Evolutionary conservation across 2,797 vertebrate species (phyloP), one percentile per base, ranked within the genome.

Genomic region (Okamejei kenojei): DNA sequence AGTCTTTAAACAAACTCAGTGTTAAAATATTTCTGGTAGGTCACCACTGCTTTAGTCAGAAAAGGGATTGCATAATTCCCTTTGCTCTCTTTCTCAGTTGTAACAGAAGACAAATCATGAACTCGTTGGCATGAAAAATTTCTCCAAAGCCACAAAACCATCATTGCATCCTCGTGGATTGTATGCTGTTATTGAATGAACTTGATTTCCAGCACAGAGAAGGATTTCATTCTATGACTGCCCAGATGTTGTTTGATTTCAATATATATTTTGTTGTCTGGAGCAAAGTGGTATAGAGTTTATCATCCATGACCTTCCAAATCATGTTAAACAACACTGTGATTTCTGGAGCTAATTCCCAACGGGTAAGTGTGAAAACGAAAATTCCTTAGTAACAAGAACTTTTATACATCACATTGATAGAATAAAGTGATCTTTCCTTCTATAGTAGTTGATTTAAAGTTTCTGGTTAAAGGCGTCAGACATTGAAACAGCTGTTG

Each of bases 401-500:
- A 11, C 32, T 90, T 45, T 73, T 73, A 90, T 32, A 71, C 15
- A 32, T 45, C 35, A 23, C 38, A 74, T 54, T 91, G 84, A 91
- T 74, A 35, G 13, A 91, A 74, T 38, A 91, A 74, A 32, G 10
- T 91, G 23, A 91, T 74, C 21, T 74, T 74, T 91, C 88, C 68
- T 90, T 91, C 38, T 91, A 23, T 7, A 23, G 10, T 35, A 5
- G 71, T 8, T 74, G 68, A 54, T 45, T 74, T 74, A 29, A 74
- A 91, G 68, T 54, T 91, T 91, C 11, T 21, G 35, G 35, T 91
- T 54, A 29, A 91, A 74, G 74, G 38, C 19, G 4, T 91, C 45
- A 74, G 90, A 74, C 35, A 91, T 13, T 45, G 68, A 45, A 90
- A 74, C 90, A 91, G 35, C 90, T 91, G 90, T 73, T 74, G 68